Evolutionary conservation across 2,113 vertebrate genomes (phyloP), one percentile per base, ranked within the genome.

Genomic region (Lepidothrix coronata): DNA sequence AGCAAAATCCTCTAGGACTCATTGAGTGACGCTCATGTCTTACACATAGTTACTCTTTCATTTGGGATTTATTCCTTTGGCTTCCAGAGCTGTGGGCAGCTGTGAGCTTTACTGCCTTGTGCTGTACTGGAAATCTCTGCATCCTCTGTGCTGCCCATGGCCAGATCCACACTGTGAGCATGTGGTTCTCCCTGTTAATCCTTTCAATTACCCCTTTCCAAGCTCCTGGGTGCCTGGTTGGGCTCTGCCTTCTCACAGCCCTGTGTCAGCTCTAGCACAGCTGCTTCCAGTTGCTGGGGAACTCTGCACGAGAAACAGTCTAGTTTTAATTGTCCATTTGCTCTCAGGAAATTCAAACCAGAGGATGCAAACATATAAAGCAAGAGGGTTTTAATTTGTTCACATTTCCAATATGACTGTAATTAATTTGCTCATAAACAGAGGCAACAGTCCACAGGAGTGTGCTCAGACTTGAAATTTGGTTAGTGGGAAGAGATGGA

Each of bases 221-320:
- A 77, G 72, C 33, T 95, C 46, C 91, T 91, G 88, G 30, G 27
- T 92, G 75, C 58, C 72, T 86, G 66, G 30, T 62, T n/a, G 46
- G 72, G 51, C 0, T 2, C 35, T 84, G 86, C 41, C 59, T 71
- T 65, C 85, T 61, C 33, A 35, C 39, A 77, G 72, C 88, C 41
- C 2, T 2, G 23, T 62, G 82, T 35, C 0, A 0, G 54, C 57
- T 79, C 44, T 59, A 31, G 5, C 73, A 59, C 0, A 0, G 65
- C 88, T 65, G 8, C 20, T 41, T 24, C 54, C 4, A 44, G 46
- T 39, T 13, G 0, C 49, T 61, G 14, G 70, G 67, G 83, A 94
- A 67, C 61, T 61, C 41, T 62, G 49, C 0, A 2, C 55, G 48
- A 72, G n/a, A 39, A 74, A 62, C 31, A 2, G 9, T 17, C 48